These are phyloP conservation scores for Drosophila colorata DNA, from an alignment of 2,888 invertebrate genomes.

Conservation along the genomic window DNA sequence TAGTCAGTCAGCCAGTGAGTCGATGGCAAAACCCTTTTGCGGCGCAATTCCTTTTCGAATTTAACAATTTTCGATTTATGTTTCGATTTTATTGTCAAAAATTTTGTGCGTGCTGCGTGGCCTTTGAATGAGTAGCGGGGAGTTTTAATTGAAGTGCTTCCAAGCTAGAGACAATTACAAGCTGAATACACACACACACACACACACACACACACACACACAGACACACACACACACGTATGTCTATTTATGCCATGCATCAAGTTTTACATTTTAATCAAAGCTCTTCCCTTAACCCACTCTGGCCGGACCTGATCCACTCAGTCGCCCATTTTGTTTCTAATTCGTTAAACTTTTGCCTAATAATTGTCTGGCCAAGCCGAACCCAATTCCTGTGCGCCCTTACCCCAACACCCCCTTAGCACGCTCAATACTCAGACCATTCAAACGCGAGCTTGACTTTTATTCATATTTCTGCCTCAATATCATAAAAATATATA, in stretches of 20 bases:
- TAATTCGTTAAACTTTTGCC: slow-evolving; percentile 82
- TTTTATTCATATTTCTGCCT: slow-evolving; percentile 73
- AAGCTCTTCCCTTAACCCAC: slow-evolving; percentile 47
- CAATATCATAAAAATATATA: slow-evolving; percentile 58
- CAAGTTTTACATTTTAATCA: slow-evolving; percentile 65
- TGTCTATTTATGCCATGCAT: slow-evolving; percentile 21
- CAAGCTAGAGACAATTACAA: slow-evolving; percentile 12
- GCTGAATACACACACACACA: not conserved
- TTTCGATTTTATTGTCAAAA: slow-evolving; percentile 76
- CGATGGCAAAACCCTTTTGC: slow-evolving; percentile 45
- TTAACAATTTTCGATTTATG: slow-evolving; percentile 80
- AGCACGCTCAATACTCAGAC: not conserved
- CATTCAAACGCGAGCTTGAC: slow-evolving; percentile 55
- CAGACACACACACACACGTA: slow-evolving; percentile 4
- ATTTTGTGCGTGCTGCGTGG: slow-evolving; percentile 48
- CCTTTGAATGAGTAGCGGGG: not conserved
- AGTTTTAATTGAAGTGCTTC: slow-evolving; percentile 36
- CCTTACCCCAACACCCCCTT: slow-evolving; percentile 18
- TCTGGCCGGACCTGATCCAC: slow-evolving; percentile 20
- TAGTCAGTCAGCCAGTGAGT: not conserved
- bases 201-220: not conserved
- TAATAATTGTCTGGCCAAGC: slow-evolving; percentile 80
- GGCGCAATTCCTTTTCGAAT: slow-evolving; percentile 68
- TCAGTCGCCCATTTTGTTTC: slow-evolving; percentile 65
- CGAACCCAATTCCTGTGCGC: slow-evolving; percentile 55